Evolutionary conservation across 64 coral and sea anemone genomes (phyloP), one percentile per base, ranked within the genome.

Genomic region (Montipora capricornis): DNA sequence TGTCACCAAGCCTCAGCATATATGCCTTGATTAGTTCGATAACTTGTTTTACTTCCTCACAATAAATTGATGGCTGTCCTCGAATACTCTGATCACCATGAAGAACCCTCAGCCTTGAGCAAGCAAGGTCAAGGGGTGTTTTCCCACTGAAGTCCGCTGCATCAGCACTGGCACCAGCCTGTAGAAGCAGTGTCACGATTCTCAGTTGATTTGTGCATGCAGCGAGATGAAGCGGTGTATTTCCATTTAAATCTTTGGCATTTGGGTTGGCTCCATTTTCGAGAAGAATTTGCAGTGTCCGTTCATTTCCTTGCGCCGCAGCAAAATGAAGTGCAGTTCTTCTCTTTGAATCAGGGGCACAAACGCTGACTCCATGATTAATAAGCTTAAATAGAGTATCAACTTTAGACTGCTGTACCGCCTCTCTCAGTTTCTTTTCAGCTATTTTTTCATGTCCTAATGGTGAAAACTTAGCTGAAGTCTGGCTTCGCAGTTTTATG

Each of bases 171-270:
- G 94, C 90, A 24, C 98, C 98, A 82, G 81, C 89, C 45, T 84
- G 85, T 24, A 94, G 59, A 20, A 99, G 80, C 3, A 96, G 77
- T 52, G 98, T 99, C 44, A 99, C 95, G 53, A 99, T 89, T 49
- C 86, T 92, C 5, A 99, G 75, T 17, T 99, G 94, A 77, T 96
- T 99, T 20, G 92, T 90, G 85, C 98, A 99, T 37, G 98, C 95
- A 46, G 98, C 98, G 52, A 99, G 85, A 91, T 99, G 98, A 62
- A 99, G 88, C 45, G 98, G 98, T n/a, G 98, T 99, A 44, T 99
- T 99, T 16, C 95, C 98, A 95, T 99, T 99, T 50, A 99, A 8
- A 58, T 99, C 98, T 68, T 93, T 94, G 79, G 92, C 95, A 92
- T 96, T 99, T 53, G 95, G 88, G 74, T 99, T 94, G 19, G 95